Evolutionary conservation across 2,888 invertebrate species (phyloP), one percentile per base, ranked within the genome.

Genomic region (Cremastinae sp.): DNA sequence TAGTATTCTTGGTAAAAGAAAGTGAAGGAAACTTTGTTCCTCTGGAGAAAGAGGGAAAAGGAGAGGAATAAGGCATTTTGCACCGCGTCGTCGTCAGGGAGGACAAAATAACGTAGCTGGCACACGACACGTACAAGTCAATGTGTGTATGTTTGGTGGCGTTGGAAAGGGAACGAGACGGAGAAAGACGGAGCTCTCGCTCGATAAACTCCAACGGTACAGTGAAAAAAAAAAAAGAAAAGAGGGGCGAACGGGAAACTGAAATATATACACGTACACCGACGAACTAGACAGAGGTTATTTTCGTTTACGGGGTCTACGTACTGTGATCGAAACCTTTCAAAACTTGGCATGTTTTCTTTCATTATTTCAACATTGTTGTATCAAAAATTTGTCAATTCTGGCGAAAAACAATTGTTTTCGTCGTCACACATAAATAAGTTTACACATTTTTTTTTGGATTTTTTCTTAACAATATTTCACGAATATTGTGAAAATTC

Each of bases 161-260:
- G 38, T 58, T 47, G n/a, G 64, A 70, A 65, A 53, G 28, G 58
- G 70, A 58, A 54, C 36, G 59, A 54, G 51, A 64, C 14, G 22
- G 74, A 64, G 38, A 28, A 41, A 58, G 64, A 49, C 43, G 20
- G 36, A 38, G 64, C 51, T 56, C 64, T 59, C 70, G 75, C 70
- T 75, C 75, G 75, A 75, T 75, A 75, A 75, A 75, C 65, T 70
- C 49, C 65, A 71, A 75, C 75, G 75, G 75, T 71, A 75, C 75
- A 66, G 66, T 61, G 38, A 75, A 53, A 41, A 10, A 12, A 51
- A 69, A 66, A 20, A 10, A 10, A 41, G 14, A 74, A 59, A 38
- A 22, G 53, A 41, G 36, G 66, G 70, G 51, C 51, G 64, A 65
- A 70, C 47, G 59, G 74, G 70, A 65, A 70, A 75, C 61, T 64